Evolutionary conservation across 2,888 invertebrate species (phyloP), one percentile per base, ranked within the genome.

Genomic region (Arctia plantaginis): DNA sequence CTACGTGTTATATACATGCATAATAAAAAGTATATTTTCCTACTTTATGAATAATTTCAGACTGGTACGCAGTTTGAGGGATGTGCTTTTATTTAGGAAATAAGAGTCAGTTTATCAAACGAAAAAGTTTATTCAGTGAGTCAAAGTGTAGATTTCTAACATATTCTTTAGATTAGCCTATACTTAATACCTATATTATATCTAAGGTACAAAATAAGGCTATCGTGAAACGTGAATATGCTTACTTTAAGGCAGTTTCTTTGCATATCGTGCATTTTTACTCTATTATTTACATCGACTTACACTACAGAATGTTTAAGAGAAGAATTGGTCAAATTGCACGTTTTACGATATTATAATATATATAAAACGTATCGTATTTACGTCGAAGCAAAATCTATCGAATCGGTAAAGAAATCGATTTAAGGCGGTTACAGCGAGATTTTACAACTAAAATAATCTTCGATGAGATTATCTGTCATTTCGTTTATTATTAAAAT

Each of bases 131-230:
- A 89, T 89, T 87, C 85, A 82, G 89, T 91, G 91, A 87, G 87
- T 89, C 86, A 84, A 87, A 85, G 90, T 92, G 91, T 89, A 87
- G 86, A 79, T 86, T 79, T 83, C 87, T 87, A 85, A 81, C 86
- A 86, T 86, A 77, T 83, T 62, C 66, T 66, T 83, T 87, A 84
- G 86, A 81, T 74, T 85, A 87, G 86, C 82, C 78, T 84, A 83
- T 78, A n/a, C n/a, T n/a, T n/a, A 79, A 72, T 82, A 86, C 35
- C 77, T 82, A 85, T 75, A 73, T 85, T 87, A 88, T 84, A 84
- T 85, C 90, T 93, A 93, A 90, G 90, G 94, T 95, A 94, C 87
- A 95, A 95, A 95, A 95, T 95, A 95, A 95, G 95, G 95, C 95
- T 94, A 92, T 90, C 88, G 95, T 95, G 95, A 93, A 90, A 93